Conservation (phyloP, 1,140 invertebrate genomes). For the Manduca sexta region DNA sequence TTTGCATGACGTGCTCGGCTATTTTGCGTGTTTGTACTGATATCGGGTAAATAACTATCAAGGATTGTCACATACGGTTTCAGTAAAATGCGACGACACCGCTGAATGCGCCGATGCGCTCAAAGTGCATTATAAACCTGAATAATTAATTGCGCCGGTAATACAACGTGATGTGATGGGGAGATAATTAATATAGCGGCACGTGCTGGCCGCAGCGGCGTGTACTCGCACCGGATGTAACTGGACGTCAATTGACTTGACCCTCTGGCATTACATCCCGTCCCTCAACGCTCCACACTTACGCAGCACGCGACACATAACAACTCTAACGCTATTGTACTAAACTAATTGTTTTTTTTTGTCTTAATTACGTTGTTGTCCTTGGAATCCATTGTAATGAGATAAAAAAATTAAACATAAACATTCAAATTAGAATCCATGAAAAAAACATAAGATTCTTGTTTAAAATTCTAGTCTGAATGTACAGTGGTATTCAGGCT, state of each 20-base stretch:
- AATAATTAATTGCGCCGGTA: neutral
- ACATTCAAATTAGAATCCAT: too few relatives aligned
- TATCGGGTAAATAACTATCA: neutral
- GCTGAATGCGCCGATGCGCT: too few relatives aligned
- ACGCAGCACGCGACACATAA: conserved; percentile 23
- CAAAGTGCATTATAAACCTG: too few relatives aligned
- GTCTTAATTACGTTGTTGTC: too few relatives aligned
- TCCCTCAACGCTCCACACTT: conserved; percentile 23
- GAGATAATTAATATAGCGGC: conserved; percentile 34
- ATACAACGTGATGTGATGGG: conserved; percentile 2
- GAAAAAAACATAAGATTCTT: too few relatives aligned
- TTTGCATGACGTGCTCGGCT: conserved; percentile 9
- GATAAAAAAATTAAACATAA: too few relatives aligned
- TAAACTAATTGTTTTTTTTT: too few relatives aligned
- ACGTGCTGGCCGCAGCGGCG: conserved; percentile 43
- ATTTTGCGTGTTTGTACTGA: conserved; percentile 10
- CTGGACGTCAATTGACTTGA: conserved; percentile 66
- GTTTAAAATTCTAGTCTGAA: too few relatives aligned
- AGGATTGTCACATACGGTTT: too few relatives aligned
- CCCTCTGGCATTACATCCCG: conserved; percentile 56
- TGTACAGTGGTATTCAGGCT: too few relatives aligned
- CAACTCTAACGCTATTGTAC: neutral
- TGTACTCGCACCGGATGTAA: conserved; percentile 48
- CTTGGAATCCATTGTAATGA: too few relatives aligned
- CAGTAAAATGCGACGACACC: too few relatives aligned